A percentile compares a stretch with the other conserved stretches of the same genome.
Conservation (phyloP, 35 echinoderm and acorn worm species). For the Apostichopus japonicus region DNA sequence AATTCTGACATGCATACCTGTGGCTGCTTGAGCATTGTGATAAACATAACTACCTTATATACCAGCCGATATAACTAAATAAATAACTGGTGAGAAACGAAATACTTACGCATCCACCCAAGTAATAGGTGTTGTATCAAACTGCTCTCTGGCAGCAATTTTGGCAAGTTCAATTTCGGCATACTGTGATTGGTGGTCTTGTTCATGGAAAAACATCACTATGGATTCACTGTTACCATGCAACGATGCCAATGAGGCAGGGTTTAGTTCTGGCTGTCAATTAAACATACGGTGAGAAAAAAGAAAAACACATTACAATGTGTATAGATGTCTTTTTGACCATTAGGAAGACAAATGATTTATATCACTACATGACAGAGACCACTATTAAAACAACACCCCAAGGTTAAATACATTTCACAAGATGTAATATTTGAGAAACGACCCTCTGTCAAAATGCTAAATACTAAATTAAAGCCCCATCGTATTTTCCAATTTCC, state of each 20-base stretch:
- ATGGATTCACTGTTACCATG: not conserved
- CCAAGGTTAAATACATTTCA: too few species aligned
- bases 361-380: too few species aligned
- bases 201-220: slow-evolving; percentile 17
- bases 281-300: not conserved
- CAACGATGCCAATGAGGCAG: slow-evolving; percentile 21
- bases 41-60: not conserved
- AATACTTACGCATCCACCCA: slow-evolving; percentile 27
- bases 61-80: too few species aligned
- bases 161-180: slow-evolving; percentile 48
- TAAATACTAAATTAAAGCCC: too few species aligned
- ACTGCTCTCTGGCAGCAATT: not conserved
- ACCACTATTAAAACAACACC: too few species aligned
- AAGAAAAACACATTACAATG: too few species aligned
- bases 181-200: not conserved
- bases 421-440: too few species aligned
- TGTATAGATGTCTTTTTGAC: too few species aligned
- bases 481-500: too few species aligned
- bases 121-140: slow-evolving; percentile 5
- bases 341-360: too few species aligned
- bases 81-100: not conserved
- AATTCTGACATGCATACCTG: not conserved
- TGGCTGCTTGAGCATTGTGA: not conserved
- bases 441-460: too few species aligned
- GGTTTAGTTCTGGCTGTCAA: slow-evolving; percentile 32